A percentile compares a stretch with the other conserved stretches of the same genome.
Evolutionary conservation across 2,888 invertebrate genomes (phyloP).

Genomic region (Tachina lurida): DNA sequence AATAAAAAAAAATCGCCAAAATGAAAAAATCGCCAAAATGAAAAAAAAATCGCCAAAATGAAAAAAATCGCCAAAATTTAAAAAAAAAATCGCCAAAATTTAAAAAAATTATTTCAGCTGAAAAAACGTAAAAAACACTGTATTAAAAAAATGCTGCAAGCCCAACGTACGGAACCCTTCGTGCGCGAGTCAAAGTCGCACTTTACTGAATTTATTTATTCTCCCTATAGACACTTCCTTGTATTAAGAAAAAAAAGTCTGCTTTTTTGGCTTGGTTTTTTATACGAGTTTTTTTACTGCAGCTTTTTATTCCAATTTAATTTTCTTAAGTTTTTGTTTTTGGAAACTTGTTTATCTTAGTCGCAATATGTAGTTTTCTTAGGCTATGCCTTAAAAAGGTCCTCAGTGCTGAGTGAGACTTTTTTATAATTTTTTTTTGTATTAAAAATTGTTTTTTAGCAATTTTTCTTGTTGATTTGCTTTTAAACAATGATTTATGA

Average conservation of each 20-base stretch:
- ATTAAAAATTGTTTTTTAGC: conserved; percentile 29
- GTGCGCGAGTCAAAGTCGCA: too few relatives aligned
- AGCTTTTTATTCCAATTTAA: conserved; percentile 56
- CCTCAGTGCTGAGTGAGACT: conserved; percentile 9
- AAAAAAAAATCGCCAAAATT: too few relatives aligned
- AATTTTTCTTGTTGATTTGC: conserved; percentile 54
- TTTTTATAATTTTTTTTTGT: not conserved
- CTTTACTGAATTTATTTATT: too few relatives aligned
- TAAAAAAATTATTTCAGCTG: too few relatives aligned
- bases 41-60: too few relatives aligned
- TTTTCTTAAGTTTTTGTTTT: conserved; percentile 52
- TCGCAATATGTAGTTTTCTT: conserved; percentile 1
- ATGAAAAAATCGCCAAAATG: too few relatives aligned
- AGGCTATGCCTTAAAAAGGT: conserved; percentile 31
- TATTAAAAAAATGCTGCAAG: too few relatives aligned
- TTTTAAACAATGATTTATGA: conserved; percentile 69
- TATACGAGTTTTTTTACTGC: conserved; percentile 19
- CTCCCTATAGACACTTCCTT: conserved; percentile 37
- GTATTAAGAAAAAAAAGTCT: conserved; percentile 15
- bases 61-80: too few relatives aligned
- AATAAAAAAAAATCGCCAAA: too few relatives aligned
- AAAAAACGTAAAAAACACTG: too few relatives aligned
- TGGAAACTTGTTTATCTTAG: conserved; percentile 56
- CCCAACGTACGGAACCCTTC: too few relatives aligned
- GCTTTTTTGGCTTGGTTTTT: not conserved